Evolutionary conservation across 2,113 vertebrate species (phyloP), one percentile per base, ranked within the genome.

Genomic region (Callionymus lyra): DNA sequence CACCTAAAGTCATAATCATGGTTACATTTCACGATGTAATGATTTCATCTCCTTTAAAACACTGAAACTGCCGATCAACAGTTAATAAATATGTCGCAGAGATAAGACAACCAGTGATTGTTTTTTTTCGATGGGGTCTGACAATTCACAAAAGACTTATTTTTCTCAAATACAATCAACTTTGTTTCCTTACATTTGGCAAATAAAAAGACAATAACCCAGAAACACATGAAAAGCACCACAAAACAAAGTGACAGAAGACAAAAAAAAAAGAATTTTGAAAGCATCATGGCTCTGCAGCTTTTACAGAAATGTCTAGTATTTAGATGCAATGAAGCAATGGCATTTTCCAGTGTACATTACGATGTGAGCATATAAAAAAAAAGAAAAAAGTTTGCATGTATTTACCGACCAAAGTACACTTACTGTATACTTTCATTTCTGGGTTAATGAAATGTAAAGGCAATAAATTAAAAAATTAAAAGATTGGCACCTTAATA

Each of bases 271-370:
- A 11, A 60, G 31, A 12, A 39, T 48, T 45, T 43, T 39, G 21
- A 61, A 45, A 44, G 50, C 59, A 57, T 66, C 72, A 37, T 31
- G 39, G 57, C 65, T 44, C 47, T 54, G 47, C 38, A 54, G 50
- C 51, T 64, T 59, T 65, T 33, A 59, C 47, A 34, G 17, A 47
- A 37, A 27, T 47, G 13, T 31, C 12, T 34, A 42, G 50, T 45
- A 35, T 60, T 44, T 10, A 6, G 34, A 52, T 60, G 50, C 44
- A 53, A 36, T 40, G 55, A 56, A 49, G 66, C 54, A 47, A 41
- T 49, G 59, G 63, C 52, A 48, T 56, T 65, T 59, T 80, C 77
- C 80, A 82, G 80, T 82, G 80, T 82, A 80, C 67, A 41, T 63
- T 32, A 63, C 57, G 34, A 60, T 56, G 56, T 17, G 56, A 73